These are phyloP conservation scores for Sorex fumeus DNA, from an alignment of 2,113 vertebrate genomes.

Conservation along the genomic window DNA sequence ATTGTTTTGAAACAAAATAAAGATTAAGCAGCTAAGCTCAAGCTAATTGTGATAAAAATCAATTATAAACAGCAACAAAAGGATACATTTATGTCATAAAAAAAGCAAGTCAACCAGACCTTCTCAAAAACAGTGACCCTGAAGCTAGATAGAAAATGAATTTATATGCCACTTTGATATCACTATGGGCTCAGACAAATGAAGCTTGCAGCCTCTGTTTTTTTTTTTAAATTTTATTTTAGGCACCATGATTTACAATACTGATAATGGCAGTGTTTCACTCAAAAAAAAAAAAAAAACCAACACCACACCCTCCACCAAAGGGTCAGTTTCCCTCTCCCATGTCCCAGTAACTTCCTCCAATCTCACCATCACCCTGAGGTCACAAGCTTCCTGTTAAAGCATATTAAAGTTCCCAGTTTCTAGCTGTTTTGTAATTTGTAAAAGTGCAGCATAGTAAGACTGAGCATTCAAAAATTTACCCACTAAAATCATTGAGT, in stretches of 20 bases:
- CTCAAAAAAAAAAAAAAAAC: no score
- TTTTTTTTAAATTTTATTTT: no score
- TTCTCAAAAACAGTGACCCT: slow-evolving; percentile 82
- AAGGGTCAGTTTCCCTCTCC: no score
- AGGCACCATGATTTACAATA: no score
- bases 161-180: slow-evolving; percentile 71
- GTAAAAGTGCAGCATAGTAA: background rate
- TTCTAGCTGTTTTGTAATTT: background rate
- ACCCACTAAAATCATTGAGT: background rate
- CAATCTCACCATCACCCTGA: no score
- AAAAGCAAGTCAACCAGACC: slow-evolving; percentile 78
- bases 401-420: no score
- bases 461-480: background rate
- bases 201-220: background rate
- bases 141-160: slow-evolving; percentile 77
- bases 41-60: slow-evolving; percentile 78
- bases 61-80: slow-evolving; percentile 82
- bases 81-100: slow-evolving; percentile 81
- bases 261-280: no score
- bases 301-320: no score
- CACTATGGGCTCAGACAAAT: background rate
- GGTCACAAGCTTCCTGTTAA: no score
- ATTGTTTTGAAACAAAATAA: slow-evolving; percentile 77
- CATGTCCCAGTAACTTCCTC: no score
- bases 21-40: slow-evolving; percentile 49